Percentiles rank a stretch among this genome's conserved stretches.
Conservation (phyloP, 1,140 invertebrate genomes). For the Trissolcus basalis region DNA sequence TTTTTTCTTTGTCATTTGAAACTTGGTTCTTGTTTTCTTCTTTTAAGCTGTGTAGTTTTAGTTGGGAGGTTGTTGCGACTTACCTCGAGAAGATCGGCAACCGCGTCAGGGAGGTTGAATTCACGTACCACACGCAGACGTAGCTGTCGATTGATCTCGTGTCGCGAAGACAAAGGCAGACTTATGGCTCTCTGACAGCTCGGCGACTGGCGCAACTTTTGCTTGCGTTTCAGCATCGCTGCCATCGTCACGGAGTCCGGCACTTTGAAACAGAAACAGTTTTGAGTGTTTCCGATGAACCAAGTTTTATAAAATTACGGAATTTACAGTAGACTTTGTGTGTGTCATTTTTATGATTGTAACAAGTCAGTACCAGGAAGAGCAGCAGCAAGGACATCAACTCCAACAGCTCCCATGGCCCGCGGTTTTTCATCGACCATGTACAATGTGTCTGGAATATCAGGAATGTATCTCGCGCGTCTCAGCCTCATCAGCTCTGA, state of each 20-base stretch:
- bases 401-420: constrained; percentile 80
- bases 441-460: constrained; percentile 95
- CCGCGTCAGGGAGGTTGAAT: constrained; percentile 94
- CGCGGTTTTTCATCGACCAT: constrained; percentile 87
- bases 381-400: constrained; percentile 79
- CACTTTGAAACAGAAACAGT: no score
- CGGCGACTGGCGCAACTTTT: constrained; percentile 88
- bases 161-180: constrained; percentile 84
- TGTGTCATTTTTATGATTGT: background rate
- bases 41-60: no score
- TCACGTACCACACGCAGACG: constrained; percentile 93
- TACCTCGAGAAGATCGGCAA: constrained; percentile 88
- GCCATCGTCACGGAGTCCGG: constrained; percentile 84
- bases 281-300: no score
- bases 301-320: no score
- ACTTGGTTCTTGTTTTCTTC: no score
- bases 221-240: constrained; percentile 91
- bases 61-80: constrained; percentile 53
- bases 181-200: constrained; percentile 86
- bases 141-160: constrained; percentile 86
- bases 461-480: constrained; percentile 81
- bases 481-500: constrained; percentile 85
- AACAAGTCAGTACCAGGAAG: constrained; percentile 74
- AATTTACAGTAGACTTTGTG: no score
- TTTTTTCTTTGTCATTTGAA: no score